phyloP scores from a whole-genome alignment of 2,113 vertebrate genomes.

The Aviceda subcristata region DNA sequence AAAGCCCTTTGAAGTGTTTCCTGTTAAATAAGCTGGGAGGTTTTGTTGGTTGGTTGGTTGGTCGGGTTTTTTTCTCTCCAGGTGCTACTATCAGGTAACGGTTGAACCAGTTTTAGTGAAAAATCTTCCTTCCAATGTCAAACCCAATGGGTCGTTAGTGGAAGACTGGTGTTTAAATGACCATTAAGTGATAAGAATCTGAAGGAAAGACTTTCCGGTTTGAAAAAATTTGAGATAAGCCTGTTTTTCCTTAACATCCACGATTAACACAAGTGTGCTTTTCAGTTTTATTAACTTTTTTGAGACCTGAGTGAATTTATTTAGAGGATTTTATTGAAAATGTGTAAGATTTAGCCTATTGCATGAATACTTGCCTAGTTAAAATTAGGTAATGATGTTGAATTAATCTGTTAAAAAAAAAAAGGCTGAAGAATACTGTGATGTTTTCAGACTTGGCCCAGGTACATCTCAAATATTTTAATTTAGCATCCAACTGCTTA shows the following conservation, averaged over 20 bases:
- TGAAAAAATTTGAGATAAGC: not conserved
- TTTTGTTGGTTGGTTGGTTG: not conserved
- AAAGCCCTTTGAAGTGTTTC: constrained; percentile 2
- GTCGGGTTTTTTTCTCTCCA: not conserved
- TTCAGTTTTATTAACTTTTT: not conserved
- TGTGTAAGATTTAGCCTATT: not conserved
- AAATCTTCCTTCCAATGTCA: not conserved
- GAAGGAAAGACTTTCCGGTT: not conserved
- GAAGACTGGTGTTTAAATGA: not conserved
- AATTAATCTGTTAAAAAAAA: not conserved
- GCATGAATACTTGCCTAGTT: not conserved
- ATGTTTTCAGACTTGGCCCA: not conserved
- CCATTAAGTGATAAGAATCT: not conserved
- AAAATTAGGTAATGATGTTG: not conserved
- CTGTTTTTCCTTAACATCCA: not conserved
- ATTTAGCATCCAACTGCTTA: not conserved
- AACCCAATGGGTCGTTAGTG: not conserved
- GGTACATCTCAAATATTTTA: constrained; percentile 28
- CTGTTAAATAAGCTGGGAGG: not conserved
- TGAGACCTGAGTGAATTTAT: not conserved
- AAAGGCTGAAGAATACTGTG: not conserved
- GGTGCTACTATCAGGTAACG: not conserved
- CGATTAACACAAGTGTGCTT: not conserved
- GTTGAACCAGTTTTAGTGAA: not conserved
- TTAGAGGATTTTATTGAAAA: not conserved